Conservation (phyloP, 2,797 vertebrate species). For the Champsocephalus gunnari region DNA sequence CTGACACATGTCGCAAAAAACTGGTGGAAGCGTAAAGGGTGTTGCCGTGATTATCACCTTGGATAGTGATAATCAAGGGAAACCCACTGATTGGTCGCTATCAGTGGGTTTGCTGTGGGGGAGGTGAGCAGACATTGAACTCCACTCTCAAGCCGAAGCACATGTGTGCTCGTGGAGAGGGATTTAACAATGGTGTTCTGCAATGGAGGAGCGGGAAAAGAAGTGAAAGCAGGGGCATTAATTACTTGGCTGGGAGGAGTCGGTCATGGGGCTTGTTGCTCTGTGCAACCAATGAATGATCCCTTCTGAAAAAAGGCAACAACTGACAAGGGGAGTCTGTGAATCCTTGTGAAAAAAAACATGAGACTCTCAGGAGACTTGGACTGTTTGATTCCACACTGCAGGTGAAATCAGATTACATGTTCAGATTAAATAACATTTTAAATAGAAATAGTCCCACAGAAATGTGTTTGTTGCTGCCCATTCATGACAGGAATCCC, state of each 20-base stretch:
- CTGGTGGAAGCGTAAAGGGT: conserved; percentile 7
- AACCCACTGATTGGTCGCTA: conserved; percentile 32
- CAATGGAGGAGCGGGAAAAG: conserved; percentile 48
- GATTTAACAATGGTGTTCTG: conserved; percentile 65
- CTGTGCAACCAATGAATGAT: conserved; percentile 57
- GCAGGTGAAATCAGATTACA: conserved; percentile 8
- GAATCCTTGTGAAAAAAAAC: conserved; percentile 47
- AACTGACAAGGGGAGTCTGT: conserved; percentile 40
- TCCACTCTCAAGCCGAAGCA: conserved; percentile 53
- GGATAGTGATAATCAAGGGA: conserved; percentile 41
- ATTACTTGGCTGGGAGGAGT: conserved; percentile 59
- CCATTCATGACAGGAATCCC: neutral
- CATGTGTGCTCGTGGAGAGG: conserved; percentile 55
- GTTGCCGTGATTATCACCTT: conserved; percentile 48
- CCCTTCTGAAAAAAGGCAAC: conserved; percentile 41
- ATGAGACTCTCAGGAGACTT: conserved; percentile 48
- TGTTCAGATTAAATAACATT: conserved; percentile 2
- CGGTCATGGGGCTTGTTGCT: conserved; percentile 60
- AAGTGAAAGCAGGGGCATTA: conserved; percentile 66
- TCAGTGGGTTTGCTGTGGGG: conserved; percentile 11
- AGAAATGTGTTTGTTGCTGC: neutral
- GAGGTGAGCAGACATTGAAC: conserved; percentile 66
- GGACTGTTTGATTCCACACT: conserved; percentile 29
- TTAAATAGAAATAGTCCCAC: neutral
- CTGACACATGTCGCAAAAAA: conserved; percentile 27